Evolutionary conservation across 64 coral and sea anemone species (phyloP).

Genomic region (Platygyra sinensis): DNA sequence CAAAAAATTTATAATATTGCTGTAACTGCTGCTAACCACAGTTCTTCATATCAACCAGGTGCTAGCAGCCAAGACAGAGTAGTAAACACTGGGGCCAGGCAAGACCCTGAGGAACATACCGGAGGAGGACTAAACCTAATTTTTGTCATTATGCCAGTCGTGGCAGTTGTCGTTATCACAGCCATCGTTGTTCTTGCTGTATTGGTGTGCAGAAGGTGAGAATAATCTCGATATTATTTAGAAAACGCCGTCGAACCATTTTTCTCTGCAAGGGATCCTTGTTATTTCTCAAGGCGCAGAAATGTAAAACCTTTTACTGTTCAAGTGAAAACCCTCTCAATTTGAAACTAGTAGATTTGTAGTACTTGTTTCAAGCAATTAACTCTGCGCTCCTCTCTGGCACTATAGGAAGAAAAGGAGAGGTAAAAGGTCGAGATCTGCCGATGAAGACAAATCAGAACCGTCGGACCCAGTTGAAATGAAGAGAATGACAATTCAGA

Average conservation of each 20-base stretch:
- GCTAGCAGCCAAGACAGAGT: not conserved
- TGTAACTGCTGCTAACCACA: not conserved
- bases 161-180: conserved; percentile 35
- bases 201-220: conserved; percentile 30
- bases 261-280: too few relatives aligned
- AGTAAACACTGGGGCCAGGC: conserved; percentile 5
- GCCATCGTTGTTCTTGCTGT: conserved; percentile 45
- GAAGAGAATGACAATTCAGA: conserved; percentile 68
- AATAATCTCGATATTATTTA: not conserved
- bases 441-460: conserved; percentile 69
- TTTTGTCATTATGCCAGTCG: conserved; percentile 63
- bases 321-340: too few relatives aligned
- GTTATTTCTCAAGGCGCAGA: too few relatives aligned
- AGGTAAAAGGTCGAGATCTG: conserved; percentile 40
- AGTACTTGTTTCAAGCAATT: not conserved
- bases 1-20: too few relatives aligned
- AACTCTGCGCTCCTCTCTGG: not conserved
- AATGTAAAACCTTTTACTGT: too few relatives aligned
- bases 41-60: conserved; percentile 38
- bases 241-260: too few relatives aligned
- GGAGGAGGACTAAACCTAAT: conserved; percentile 31
- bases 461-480: conserved; percentile 86
- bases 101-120: conserved; percentile 16
- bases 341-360: too few relatives aligned
- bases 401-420: conserved; percentile 37